Evolutionary conservation across 2,113 vertebrate species (phyloP).

Genomic region (Pholis gunnellus): DNA sequence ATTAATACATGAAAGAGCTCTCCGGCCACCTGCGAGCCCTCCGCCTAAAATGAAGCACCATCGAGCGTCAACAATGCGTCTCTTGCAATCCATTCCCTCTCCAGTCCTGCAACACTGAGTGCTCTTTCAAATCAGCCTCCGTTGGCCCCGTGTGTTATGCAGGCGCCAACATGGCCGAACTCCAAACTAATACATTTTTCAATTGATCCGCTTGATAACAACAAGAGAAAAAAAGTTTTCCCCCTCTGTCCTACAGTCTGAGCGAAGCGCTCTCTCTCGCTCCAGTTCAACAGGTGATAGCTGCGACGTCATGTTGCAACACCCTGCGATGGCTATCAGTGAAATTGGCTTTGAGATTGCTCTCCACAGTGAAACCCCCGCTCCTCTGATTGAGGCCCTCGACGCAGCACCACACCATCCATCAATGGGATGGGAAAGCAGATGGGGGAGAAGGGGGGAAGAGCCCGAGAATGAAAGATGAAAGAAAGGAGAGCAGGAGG

Average conservation of each 20-base stretch:
- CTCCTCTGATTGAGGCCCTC: slow-evolving; percentile 67
- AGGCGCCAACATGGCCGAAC: slow-evolving; percentile 42
- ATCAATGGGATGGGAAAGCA: slow-evolving; percentile 65
- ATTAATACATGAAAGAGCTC: background rate
- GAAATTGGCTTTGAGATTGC: slow-evolving; percentile 79
- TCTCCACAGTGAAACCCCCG: slow-evolving; percentile 44
- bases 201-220: slow-evolving; percentile 59
- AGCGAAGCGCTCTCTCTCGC: slow-evolving; percentile 13
- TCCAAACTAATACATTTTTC: slow-evolving; percentile 69
- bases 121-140: slow-evolving; percentile 56
- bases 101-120: slow-evolving; percentile 23
- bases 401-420: slow-evolving; percentile 62
- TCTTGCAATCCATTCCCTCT: slow-evolving; percentile 42
- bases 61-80: slow-evolving; percentile 33
- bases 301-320: slow-evolving; percentile 53
- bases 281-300: slow-evolving; percentile 56
- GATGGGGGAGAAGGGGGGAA: slow-evolving; percentile 12
- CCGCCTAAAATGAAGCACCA: slow-evolving; percentile 24
- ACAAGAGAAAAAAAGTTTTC: slow-evolving; percentile 24
- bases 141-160: slow-evolving; percentile 13
- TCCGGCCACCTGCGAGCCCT: slow-evolving; percentile 13
- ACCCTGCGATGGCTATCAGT: slow-evolving; percentile 71
- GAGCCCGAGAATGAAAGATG: slow-evolving; percentile 48
- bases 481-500: slow-evolving; percentile 47
- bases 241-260: slow-evolving; percentile 4